Base-by-base conservation (phyloP, 2,888 invertebrate species). In the Vanessa cardui region DNA sequence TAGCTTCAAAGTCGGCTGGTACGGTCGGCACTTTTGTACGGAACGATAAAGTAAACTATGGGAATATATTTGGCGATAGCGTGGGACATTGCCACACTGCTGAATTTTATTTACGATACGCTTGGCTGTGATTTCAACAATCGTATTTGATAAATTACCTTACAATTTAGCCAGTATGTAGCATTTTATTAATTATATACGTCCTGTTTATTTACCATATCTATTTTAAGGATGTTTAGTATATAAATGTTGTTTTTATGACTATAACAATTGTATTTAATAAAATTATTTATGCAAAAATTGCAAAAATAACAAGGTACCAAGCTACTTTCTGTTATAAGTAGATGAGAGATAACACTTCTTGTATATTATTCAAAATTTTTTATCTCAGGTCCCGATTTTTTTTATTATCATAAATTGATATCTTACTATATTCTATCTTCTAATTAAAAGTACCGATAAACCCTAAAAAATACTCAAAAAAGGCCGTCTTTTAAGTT, bases 51-150 rank as follows among this genome's bases (percentile, higher is more conserved):
- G 63, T 73, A 69, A 65, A 68, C 58, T 66, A 58, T 68, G 44
- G 64, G 60, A 69, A 62, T 70, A 72, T 63, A 72, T 69, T 72
- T 67, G 65, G 69, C 65, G 63, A 65, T 61, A 65, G 66, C 67
- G 63, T 60, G 62, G 56, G 56, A 58, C 58, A 68, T 63, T 66
- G 68, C 66, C 64, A 64, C 70, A 58, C 52, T 70, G 64, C 70
- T 47, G 65, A 67, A 69, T 72, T 67, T 72, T 69, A 71, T 72
- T 72, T 72, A 71, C 47, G 71, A 58, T 39, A 46, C 47, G 70
- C 64, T 63, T 63, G 66, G 60, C 61, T 54, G 54, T 47, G 66
- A 72, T 70, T 66, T 60, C 52, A 56, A 65, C 67, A 65, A 65
- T 67, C 64, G 65, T 56, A 58, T 58, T 71, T 71, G 71, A 72